Conservation (phyloP, 1,140 invertebrate species). For the Dreissena rostriformis region DNA sequence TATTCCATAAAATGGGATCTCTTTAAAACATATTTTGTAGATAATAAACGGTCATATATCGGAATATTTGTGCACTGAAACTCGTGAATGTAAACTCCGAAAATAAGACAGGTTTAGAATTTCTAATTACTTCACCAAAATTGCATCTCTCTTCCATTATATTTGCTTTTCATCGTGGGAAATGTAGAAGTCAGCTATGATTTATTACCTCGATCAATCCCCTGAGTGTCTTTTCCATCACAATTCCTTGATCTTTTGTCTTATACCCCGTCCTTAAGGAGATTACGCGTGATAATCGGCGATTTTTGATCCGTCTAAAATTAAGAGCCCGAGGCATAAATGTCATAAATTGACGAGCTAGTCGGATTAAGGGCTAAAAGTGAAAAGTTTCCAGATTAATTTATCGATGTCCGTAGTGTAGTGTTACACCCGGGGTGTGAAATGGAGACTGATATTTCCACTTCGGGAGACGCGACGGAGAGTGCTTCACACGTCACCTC, state of each 20-base stretch:
- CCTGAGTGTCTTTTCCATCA: conserved; percentile 50
- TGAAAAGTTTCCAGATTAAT: conserved; percentile 41
- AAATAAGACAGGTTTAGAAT: too few relatives aligned
- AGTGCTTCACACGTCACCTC: too few relatives aligned
- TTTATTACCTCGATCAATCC: conserved; percentile 35
- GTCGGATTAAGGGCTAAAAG: conserved; percentile 34
- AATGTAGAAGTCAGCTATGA: conserved; percentile 33
- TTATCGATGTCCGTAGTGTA: conserved; percentile 23
- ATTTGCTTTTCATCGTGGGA: conserved; percentile 41
- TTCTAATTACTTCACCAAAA: conserved; percentile 36
- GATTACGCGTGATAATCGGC: conserved; percentile 28
- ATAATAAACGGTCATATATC: too few relatives aligned
- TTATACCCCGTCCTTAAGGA: conserved; percentile 44
- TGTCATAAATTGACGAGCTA: conserved; percentile 48
- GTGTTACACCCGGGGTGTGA: conserved; percentile 12
- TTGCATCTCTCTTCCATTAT: conserved; percentile 15
- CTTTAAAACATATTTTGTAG: too few relatives aligned
- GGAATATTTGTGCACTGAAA: too few relatives aligned
- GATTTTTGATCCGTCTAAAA: conserved; percentile 39
- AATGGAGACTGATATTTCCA: neutral
- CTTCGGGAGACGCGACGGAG: too few relatives aligned
- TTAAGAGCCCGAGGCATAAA: conserved; percentile 40
- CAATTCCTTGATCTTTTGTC: conserved; percentile 53
- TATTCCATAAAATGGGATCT: too few relatives aligned
- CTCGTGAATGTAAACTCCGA: too few relatives aligned